Evolutionary conservation across 1,140 invertebrate species (phyloP), one percentile per base, ranked within the genome.

Genomic region (Eriocheir sinensis): DNA sequence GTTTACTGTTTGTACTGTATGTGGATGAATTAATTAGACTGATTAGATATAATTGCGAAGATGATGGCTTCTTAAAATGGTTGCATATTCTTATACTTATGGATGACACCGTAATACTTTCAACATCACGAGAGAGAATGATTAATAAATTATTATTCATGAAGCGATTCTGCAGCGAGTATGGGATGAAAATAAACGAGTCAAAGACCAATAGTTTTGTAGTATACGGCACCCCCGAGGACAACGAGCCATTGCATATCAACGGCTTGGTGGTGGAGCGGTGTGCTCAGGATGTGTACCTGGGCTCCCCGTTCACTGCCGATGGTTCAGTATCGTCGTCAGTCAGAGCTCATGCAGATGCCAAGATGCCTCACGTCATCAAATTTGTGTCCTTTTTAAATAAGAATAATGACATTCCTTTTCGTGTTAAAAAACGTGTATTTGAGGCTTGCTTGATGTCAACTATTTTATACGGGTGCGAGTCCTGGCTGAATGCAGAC

Each of bases 61-160:
- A 36, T 21, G 85, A 86, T 86, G 85, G n/a, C 34, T 86, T 86
- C 4, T 40, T 86, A 38, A 38, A 30, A 86, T 86, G 36, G 85
- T 27, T 38, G 34, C 85, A 86, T 38, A 2, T 86, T 21, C 85
- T 40, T 40, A 38, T 86, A 6, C 38, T 86, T 32, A n/a, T n/a
- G n/a, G n/a, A n/a, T n/a, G n/a, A n/a, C n/a, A n/a, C n/a, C n/a
- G n/a, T n/a, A n/a, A n/a, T 86, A 8, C 36, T 86, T 21, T 86
- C 85, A 30, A 86, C n/a, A 21, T 15, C 4, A 3, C 30, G 36
- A 6, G 38, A 86, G 27, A 40, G 36, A 34, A 86, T 40, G 85
- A 38, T 34, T 34, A 34, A 36, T 12, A 86, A 86, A 27, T 9
- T 40, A 4, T 48, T 15, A 6, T 21, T 34, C 12, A 3, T 34